Conservation (phyloP, 2,113 vertebrate genomes). For the Podilymbus podiceps region DNA sequence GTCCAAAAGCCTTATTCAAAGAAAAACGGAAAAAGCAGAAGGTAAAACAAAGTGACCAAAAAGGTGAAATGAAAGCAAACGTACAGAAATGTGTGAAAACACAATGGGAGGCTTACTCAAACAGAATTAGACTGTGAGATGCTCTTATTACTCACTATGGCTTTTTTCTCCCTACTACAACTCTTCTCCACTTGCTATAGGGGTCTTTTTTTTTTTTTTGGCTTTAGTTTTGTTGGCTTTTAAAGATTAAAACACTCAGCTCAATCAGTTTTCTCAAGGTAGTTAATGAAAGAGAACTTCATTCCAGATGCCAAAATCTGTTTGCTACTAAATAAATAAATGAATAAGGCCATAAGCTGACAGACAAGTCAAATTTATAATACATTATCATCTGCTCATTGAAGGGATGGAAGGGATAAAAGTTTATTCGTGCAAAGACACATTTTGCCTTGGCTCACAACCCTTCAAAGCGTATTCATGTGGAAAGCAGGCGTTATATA, state of each 20-base stretch:
- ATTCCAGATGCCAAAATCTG: slow-evolving; percentile 52
- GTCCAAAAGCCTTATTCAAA: neutral
- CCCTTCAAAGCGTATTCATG: neutral
- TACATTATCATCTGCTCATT: neutral
- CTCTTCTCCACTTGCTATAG: neutral
- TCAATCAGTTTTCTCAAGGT: slow-evolving; percentile 18
- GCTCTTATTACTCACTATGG: neutral
- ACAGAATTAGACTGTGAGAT: neutral
- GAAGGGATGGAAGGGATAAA: neutral
- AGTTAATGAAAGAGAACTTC: slow-evolving; percentile 38
- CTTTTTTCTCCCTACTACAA: neutral
- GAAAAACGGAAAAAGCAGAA: neutral
- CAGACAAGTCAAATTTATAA: slow-evolving; percentile 38
- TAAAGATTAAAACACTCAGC: slow-evolving; percentile 26
- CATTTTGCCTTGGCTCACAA: neutral
- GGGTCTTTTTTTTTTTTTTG: neutral
- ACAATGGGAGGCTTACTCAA: neutral
- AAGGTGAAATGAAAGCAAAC: neutral
- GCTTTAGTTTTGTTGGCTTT: neutral
- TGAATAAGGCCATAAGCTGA: neutral
- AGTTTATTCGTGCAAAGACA: neutral
- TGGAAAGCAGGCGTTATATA: neutral
- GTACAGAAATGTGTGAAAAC: neutral
- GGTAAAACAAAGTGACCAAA: neutral
- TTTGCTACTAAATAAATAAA: slow-evolving; percentile 52